A percentile compares a stretch with the other conserved stretches of the same genome.
Conservation (phyloP, 2,888 invertebrate species). For the Chymomyza procnemis region DNA sequence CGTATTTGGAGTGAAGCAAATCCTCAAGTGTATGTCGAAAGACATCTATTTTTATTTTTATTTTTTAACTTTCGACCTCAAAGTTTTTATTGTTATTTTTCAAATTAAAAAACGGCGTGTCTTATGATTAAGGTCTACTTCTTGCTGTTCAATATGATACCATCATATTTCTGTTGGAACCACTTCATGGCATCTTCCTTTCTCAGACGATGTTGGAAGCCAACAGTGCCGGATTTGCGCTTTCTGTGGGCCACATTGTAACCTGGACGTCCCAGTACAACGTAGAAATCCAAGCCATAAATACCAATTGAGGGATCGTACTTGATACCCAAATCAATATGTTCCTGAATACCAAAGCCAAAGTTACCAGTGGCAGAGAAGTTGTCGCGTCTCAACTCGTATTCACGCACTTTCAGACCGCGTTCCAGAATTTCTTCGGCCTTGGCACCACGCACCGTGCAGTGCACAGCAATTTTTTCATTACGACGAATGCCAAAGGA, state of each 20-base stretch:
- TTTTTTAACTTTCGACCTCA: conserved; percentile 53
- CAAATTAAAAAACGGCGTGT: conserved; percentile 53
- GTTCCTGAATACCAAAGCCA: conserved; percentile 99
- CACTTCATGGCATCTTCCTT: conserved; percentile 99
- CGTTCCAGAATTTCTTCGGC: conserved; percentile 99
- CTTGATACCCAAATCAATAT: conserved; percentile 99
- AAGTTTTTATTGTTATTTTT: conserved; percentile 58
- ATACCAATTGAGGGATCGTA: conserved; percentile 99
- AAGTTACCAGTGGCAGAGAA: conserved; percentile 99
- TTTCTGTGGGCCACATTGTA: conserved; percentile 98
- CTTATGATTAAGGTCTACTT: conserved; percentile 76
- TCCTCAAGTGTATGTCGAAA: no score
- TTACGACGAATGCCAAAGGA: conserved; percentile 99
- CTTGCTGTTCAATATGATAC: conserved; percentile 96
- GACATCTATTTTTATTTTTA: no score
- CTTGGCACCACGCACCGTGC: conserved; percentile 98
- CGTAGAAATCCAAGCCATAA: conserved; percentile 99
- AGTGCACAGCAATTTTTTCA: conserved; percentile 99
- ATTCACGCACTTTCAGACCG: conserved; percentile 98
- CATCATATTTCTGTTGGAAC: conserved; percentile 99
- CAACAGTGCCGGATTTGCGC: conserved; percentile 95
- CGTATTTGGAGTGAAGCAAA: no score
- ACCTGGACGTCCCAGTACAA: conserved; percentile 98
- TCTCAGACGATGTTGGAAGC: conserved; percentile 93
- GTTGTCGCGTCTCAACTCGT: conserved; percentile 98